phyloP scores from a whole-genome alignment of 2,113 vertebrate genomes.

The Sinocyclocheilus rhinocerous region DNA sequence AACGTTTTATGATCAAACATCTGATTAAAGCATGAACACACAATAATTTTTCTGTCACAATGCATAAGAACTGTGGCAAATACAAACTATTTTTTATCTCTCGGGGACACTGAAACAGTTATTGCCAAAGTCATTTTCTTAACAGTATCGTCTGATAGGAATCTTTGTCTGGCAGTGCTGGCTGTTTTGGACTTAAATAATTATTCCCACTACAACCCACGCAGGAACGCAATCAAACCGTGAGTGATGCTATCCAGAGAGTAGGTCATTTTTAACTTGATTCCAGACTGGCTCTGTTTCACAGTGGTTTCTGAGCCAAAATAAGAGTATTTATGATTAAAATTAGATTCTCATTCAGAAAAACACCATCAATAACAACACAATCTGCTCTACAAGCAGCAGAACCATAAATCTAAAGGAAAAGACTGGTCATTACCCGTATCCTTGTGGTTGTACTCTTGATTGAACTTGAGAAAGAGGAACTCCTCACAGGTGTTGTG shows the following conservation, averaged over 20 bases:
- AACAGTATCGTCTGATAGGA: constrained; percentile 18
- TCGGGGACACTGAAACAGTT: not conserved
- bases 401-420: constrained; percentile 35
- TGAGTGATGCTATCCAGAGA: constrained; percentile 26
- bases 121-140: not conserved
- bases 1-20: not conserved
- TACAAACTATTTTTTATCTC: not conserved
- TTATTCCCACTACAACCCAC: constrained; percentile 42
- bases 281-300: not conserved
- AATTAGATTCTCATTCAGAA: constrained; percentile 5
- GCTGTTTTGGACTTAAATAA: constrained; percentile 30
- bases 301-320: constrained; percentile 3
- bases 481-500: constrained; percentile 78
- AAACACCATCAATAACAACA: not conserved
- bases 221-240: constrained; percentile 27
- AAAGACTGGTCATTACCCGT: constrained; percentile 64
- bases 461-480: constrained; percentile 71
- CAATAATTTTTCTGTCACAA: not conserved
- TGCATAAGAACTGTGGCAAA: not conserved
- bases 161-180: constrained; percentile 16
- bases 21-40: not conserved
- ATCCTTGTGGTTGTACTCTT: constrained; percentile 64
- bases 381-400: not conserved
- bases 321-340: not conserved
- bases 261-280: not conserved